These are phyloP conservation scores for Deladenus siricidicola DNA, from an alignment of 2,888 invertebrate genomes.

Conservation along the genomic window DNA sequence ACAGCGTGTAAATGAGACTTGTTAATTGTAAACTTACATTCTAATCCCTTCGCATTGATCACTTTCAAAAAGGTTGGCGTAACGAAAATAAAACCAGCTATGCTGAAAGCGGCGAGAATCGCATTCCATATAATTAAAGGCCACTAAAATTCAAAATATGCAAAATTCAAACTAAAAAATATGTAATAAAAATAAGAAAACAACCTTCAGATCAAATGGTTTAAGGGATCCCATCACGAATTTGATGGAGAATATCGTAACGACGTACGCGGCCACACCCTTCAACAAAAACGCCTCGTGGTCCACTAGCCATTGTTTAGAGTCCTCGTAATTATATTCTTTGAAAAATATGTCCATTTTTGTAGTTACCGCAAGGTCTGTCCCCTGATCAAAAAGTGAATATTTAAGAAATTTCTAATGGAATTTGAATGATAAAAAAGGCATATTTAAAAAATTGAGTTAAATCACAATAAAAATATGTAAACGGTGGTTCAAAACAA, in stretches of 20 bases:
- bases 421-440: too few species aligned
- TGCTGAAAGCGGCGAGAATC: conserved; percentile 56
- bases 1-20: neutral
- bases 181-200: too few species aligned
- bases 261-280: conserved; percentile 24
- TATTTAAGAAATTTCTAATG: too few species aligned
- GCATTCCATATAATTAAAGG: conserved; percentile 54
- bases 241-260: conserved; percentile 32
- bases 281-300: conserved; percentile 37
- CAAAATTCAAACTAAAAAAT: neutral
- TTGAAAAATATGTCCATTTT: conserved; percentile 25
- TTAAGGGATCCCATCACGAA: conserved; percentile 54
- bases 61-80: conserved; percentile 37
- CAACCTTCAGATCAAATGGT: conserved; percentile 52
- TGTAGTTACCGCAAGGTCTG: neutral
- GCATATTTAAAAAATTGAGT: neutral
- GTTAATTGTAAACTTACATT: conserved; percentile 24
- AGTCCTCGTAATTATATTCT: conserved; percentile 38
- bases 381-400: neutral
- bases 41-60: conserved; percentile 32
- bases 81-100: conserved; percentile 54
- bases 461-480: neutral
- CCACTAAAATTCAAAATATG: neutral
- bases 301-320: conserved; percentile 39
- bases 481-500: neutral